Base-by-base conservation (phyloP, 2,888 invertebrate species). In the Heliconius sara region DNA sequence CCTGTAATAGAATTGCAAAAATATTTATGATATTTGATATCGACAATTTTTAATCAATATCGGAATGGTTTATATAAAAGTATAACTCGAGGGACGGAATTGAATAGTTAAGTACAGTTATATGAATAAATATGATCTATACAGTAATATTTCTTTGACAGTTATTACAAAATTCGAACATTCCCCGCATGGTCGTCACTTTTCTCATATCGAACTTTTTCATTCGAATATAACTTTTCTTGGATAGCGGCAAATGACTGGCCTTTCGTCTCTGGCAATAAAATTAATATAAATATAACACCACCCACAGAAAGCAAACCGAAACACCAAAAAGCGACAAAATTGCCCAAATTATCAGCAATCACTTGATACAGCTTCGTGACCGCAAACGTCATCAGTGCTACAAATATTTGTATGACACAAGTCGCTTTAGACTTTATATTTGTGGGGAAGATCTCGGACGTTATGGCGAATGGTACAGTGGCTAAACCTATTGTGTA, bases 351-450 rank as follows among this genome's bases (percentile, higher is more conserved):
- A 85, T 89, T 89, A 83, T 95, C 93, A 19, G 95, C 95, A 19
- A 96, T 91, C 65, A 95, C 93, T 87, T 96, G 96, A 85, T 95
- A 96, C 73, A 96, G 89, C 83, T 96, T 95, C 1, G 96, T 96
- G 4, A 96, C 96, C 25, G 96, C 91, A 84, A 96, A 96, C 1
- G 96, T 96, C 90, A 95, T 95, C 68, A 95, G 86, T 76, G 96
- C 96, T 57, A 96, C 96, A 83, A 95, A 95, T 86, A 96, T 95
- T 79, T 96, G 96, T 77, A 96, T 96, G 9, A 96, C 92, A 82
- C 96, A 96, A 47, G 96, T 96, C 0, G 97, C 96, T 81, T 96
- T 94, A 1, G 97, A 96, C 85, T 97, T 96, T 34, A 96, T 96
- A 84, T 96, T 94, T 5, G 96, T 92, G 67, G 97, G 96, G 88